These are phyloP conservation scores for Axis porcinus DNA, from an alignment of 2,113 vertebrate genomes.

Conservation along the genomic window DNA sequence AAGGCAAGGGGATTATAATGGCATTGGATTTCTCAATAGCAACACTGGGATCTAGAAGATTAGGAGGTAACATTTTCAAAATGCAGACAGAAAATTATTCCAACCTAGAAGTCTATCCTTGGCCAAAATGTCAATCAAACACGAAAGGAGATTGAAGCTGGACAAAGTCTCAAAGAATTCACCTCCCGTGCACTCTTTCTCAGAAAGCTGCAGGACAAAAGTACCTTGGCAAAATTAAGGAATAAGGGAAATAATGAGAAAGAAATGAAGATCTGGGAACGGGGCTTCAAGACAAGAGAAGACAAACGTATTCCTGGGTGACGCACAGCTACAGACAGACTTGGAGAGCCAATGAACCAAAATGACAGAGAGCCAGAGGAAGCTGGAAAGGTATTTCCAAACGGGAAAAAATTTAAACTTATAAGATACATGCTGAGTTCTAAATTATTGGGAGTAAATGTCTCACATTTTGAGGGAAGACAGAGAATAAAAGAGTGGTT, in stretches of 20 bases:
- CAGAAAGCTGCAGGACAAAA: background rate
- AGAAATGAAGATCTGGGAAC: background rate
- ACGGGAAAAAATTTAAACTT: background rate
- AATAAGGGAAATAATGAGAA: background rate
- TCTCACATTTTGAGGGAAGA: conserved; percentile 12
- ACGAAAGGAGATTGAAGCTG: background rate
- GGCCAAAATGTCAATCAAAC: background rate
- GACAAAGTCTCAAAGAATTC: background rate
- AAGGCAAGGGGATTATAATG: background rate
- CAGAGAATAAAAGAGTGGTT: background rate
- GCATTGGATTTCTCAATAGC: background rate
- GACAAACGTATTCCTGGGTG: background rate
- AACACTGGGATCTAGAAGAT: background rate
- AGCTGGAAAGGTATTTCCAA: background rate
- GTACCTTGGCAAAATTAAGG: background rate
- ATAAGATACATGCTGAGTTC: background rate
- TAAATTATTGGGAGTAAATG: background rate
- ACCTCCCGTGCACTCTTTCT: background rate
- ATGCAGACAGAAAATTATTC: background rate
- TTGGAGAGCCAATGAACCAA: background rate
- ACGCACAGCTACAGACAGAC: background rate
- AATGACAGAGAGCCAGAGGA: background rate
- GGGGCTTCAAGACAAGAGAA: background rate
- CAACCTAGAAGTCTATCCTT: background rate
- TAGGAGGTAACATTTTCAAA: background rate